A percentile compares a stretch with the other conserved stretches of the same genome.
phyloP scores from a whole-genome alignment of 2,888 invertebrate genomes.

The Sisyra nigra region DNA sequence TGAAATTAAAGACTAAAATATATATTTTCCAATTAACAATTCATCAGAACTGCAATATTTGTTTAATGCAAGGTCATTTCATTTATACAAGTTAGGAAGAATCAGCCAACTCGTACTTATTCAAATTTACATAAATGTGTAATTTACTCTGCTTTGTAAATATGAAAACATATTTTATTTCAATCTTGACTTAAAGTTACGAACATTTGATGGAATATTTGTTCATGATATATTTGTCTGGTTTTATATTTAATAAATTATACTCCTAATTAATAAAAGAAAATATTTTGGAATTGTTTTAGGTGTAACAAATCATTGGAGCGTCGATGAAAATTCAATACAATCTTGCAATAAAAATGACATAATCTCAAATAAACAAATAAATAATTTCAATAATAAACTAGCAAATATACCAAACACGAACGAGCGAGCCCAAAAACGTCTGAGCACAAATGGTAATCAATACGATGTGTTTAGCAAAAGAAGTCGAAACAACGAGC shows the following conservation, averaged over 20 bases:
- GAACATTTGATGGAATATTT: not conserved
- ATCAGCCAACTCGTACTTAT: no score
- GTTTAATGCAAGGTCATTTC: no score
- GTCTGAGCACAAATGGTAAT: conserved; percentile 2
- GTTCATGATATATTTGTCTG: not conserved
- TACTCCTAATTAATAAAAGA: not conserved
- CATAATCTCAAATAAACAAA: not conserved
- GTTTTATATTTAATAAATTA: not conserved
- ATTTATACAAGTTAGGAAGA: no score
- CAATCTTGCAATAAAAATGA: not conserved
- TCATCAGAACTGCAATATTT: no score
- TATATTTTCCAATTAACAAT: no score
- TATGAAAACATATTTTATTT: not conserved
- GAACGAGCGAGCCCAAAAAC: conserved; percentile 5
- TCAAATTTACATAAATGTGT: not conserved
- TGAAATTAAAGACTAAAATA: no score
- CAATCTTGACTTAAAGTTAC: not conserved
- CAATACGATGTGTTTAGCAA: conserved; percentile 18
- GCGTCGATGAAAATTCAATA: not conserved
- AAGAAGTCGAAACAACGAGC: conserved; percentile 21
- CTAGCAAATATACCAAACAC: not conserved
- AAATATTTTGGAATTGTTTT: not conserved
- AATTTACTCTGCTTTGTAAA: not conserved
- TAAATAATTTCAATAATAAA: not conserved
- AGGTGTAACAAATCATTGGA: conserved; percentile 6